Base-by-base conservation (phyloP, 2,797 vertebrate genomes). In the Pelobates cultripes region DNA sequence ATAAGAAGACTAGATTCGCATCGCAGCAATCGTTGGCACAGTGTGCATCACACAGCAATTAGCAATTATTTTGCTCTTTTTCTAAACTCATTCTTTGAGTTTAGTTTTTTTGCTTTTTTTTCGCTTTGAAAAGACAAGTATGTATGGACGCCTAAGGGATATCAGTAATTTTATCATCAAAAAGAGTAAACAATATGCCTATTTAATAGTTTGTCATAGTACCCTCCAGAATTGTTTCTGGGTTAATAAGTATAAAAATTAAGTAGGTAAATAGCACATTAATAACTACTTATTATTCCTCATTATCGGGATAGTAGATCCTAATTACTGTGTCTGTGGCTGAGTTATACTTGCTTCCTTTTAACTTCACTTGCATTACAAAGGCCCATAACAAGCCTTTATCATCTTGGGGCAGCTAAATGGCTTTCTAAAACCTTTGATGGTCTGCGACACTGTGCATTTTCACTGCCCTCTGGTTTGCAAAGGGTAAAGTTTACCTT, bases 121-220 rank as follows among this genome's bases (percentile, higher is more conserved):
- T 57, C 13, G 3, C n/a, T 72, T 14, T 13, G 42, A 73, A 73
- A 73, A 80, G 71, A 53, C 15, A 51, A 44, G 68, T 17, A 44
- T 45, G 14, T 55, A 75, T 75, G 72, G 42, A 75, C 42, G 72
- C 51, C 51, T 75, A 47, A 1, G 60, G 64, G 64, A 81, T 81
- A 61, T 75, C 43, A 57, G 64, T 45, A 64, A 55, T 45, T 79
- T 57, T 57, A 61, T 66, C 41, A 47, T 51, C 43, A 42, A 44
- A 17, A 44, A 61, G 57, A 47, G 12, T 64, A 64, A 60, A 72
- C 70, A 73, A 43, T 66, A 45, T 10, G 60, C 70, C n/a, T 53
- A 63, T 47, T 66, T 75, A 41, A 75, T 28, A 45, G 60, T 51
- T 41, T 45, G 45, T 7, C 10, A 51, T 10, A 5, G 47, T 13